Percentiles rank a stretch among this genome's conserved stretches.
These are phyloP conservation scores for Palaemon carinicauda DNA, from an alignment of 1,140 invertebrate genomes.

Conservation along the genomic window DNA sequence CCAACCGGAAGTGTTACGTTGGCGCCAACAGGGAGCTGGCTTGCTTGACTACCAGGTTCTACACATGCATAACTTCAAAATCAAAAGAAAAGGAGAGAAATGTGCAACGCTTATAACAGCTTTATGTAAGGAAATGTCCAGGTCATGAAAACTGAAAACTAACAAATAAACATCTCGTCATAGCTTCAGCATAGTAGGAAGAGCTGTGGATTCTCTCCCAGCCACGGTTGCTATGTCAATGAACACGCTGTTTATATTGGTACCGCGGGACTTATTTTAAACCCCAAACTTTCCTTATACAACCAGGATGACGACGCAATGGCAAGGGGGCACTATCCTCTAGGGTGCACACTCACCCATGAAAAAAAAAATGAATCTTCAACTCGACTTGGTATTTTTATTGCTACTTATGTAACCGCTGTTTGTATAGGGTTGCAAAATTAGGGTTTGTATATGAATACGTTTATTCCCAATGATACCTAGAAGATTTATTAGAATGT, in stretches of 20 bases:
- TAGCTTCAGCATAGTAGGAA: neutral
- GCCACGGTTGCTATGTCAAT: neutral
- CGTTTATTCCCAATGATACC: neutral
- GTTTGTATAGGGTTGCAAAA: neutral
- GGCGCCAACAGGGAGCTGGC: slow-evolving; percentile 17
- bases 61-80: neutral
- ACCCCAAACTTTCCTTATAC: slow-evolving; percentile 39
- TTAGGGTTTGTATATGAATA: neutral
- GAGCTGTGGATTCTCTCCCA: neutral
- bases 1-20: slow-evolving; percentile 40
- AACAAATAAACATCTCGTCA: neutral
- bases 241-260: slow-evolving; percentile 7
- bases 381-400: no score
- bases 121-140: no score
- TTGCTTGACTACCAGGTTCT: no score
- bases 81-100: neutral
- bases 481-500: no score
- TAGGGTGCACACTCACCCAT: no score
- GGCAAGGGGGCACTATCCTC: neutral
- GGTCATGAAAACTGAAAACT: no score
- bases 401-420: neutral
- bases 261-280: slow-evolving; percentile 33
- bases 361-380: neutral
- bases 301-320: neutral
- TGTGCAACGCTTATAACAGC: neutral